phyloP scores from a whole-genome alignment of 2,113 vertebrate genomes.

The Plectropomus leopardus region DNA sequence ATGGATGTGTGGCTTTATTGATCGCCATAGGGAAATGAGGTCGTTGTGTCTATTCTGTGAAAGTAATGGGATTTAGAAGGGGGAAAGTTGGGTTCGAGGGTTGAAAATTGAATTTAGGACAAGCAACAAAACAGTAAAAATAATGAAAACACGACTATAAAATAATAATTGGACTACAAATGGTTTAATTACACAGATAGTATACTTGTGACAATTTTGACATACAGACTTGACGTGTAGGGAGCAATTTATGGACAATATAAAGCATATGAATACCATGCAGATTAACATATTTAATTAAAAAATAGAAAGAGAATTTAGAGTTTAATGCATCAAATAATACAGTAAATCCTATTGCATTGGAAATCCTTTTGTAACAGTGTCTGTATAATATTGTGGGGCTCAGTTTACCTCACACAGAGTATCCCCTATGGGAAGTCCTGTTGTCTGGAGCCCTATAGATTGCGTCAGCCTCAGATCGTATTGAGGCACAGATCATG shows the following conservation, averaged over 20 bases:
- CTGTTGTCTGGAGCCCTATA: constrained; percentile 67
- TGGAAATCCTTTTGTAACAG: constrained; percentile 25
- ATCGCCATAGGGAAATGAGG: constrained; percentile 40
- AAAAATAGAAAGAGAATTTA: neutral
- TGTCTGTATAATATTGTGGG: constrained; percentile 17
- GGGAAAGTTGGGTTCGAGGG: neutral
- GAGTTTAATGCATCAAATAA: constrained; percentile 11
- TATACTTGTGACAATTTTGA: neutral
- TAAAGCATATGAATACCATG: neutral
- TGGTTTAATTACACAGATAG: neutral
- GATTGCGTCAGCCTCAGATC: constrained; percentile 67
- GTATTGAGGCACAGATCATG: constrained; percentile 62
- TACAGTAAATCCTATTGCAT: constrained; percentile 27
- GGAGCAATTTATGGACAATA: neutral
- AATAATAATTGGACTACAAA: constrained; percentile 6
- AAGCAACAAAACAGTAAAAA: constrained; percentile 12
- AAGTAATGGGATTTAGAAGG: constrained; percentile 17
- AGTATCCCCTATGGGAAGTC: constrained; percentile 54
- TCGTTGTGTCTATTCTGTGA: constrained; percentile 21
- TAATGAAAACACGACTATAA: constrained; percentile 8
- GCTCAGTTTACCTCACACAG: constrained; percentile 65
- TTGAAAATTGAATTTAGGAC: constrained; percentile 10
- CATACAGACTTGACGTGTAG: no score
- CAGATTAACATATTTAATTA: neutral
- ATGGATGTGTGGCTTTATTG: constrained; percentile 42